phyloP scores from a whole-genome alignment of 2,888 invertebrate species.

The Hermodice carunculata region DNA sequence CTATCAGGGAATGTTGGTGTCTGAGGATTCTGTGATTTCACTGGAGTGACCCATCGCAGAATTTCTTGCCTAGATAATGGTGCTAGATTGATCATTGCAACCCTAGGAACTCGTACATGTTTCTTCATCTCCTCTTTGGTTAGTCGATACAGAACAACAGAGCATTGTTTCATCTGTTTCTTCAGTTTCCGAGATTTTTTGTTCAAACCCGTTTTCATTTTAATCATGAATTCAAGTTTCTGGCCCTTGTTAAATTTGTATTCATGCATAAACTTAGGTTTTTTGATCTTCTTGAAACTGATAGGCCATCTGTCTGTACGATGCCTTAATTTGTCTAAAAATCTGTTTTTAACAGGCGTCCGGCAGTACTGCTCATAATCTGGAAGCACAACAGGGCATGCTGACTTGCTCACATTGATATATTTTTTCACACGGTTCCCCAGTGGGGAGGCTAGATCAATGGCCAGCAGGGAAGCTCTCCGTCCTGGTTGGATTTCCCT shows the following conservation, averaged over 20 bases:
- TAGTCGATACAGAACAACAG: conserved; percentile 44
- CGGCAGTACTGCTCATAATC: conserved; percentile 50
- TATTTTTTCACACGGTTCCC: conserved; percentile 57
- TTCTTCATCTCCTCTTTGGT: conserved; percentile 42
- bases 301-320: conserved; percentile 49
- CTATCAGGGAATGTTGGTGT: too few species aligned
- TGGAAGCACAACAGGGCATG: too few species aligned
- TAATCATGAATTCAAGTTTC: conserved; percentile 47
- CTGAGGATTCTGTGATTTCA: too few species aligned
- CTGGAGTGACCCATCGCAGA: too few species aligned
- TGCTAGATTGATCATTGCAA: too few species aligned
- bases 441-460: conserved; percentile 55
- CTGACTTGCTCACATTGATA: conserved; percentile 38
- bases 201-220: conserved; percentile 50
- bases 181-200: conserved; percentile 45
- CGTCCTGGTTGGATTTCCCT: not conserved
- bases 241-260: conserved; percentile 54
- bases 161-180: conserved; percentile 43
- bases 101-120: too few species aligned
- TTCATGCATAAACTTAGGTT: conserved; percentile 39
- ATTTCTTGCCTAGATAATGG: too few species aligned
- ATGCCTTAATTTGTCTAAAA: conserved; percentile 50
- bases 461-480: conserved; percentile 48
- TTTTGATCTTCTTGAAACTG: conserved; percentile 46
- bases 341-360: conserved; percentile 54